Conservation (phyloP, 2,797 vertebrate species). For the Diceros bicornis region DNA sequence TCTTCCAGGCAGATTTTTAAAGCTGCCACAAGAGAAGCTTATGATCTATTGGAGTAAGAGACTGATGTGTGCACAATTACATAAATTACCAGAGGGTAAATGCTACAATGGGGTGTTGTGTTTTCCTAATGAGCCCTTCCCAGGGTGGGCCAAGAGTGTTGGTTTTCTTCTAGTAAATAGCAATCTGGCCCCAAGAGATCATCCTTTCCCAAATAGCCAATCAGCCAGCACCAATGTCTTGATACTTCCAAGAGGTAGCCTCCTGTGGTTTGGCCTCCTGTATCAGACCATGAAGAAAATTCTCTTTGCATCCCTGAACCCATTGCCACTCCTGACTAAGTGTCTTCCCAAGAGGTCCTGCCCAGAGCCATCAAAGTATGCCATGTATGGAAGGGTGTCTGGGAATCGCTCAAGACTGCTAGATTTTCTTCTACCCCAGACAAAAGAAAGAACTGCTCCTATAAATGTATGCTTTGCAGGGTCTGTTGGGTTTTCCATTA, state of each 20-base stretch:
- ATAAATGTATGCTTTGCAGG: background rate
- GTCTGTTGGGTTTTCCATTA: background rate
- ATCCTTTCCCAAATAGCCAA: background rate
- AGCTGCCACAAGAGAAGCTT: background rate
- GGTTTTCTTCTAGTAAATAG: constrained; percentile 17
- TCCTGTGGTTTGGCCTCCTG: background rate
- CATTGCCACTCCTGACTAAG: background rate
- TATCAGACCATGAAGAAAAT: background rate
- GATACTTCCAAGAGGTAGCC: background rate
- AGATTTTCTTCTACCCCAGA: background rate
- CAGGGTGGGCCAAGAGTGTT: background rate
- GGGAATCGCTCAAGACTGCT: background rate
- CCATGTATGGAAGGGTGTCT: background rate
- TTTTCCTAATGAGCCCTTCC: constrained; percentile 13
- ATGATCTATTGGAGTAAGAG: background rate
- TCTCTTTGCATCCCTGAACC: background rate
- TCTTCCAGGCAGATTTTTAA: constrained; percentile 1
- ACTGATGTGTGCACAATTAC: background rate
- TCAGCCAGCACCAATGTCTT: background rate
- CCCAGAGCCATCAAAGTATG: background rate
- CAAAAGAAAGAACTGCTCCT: background rate
- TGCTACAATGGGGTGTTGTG: background rate
- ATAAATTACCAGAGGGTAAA: background rate
- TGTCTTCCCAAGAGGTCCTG: background rate
- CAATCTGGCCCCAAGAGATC: background rate